Evolutionary conservation across 2,797 vertebrate species (phyloP).

Genomic region (Sebastes hubbsi): DNA sequence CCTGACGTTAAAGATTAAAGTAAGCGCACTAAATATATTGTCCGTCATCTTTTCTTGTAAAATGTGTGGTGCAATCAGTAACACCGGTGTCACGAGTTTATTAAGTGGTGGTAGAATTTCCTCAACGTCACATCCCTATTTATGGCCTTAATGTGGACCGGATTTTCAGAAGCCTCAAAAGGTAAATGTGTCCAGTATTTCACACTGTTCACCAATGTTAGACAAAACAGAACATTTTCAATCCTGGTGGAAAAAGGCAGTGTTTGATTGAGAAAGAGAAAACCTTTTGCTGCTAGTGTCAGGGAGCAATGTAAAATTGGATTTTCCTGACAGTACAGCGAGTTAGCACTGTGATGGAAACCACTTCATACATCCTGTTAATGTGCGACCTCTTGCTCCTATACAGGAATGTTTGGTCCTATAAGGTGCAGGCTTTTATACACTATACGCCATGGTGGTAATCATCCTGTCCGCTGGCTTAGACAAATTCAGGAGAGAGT

Average conservation of each 20-base stretch:
- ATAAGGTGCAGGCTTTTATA: conserved; percentile 55
- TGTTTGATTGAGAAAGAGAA: background rate
- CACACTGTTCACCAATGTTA: too few relatives aligned
- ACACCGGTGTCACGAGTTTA: too few relatives aligned
- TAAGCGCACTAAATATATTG: too few relatives aligned
- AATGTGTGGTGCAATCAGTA: too few relatives aligned
- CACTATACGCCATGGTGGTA: conserved; percentile 54
- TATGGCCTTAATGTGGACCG: background rate
- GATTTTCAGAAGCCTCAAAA: background rate
- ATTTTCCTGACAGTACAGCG: background rate
- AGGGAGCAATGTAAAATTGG: background rate
- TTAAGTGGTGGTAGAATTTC: too few relatives aligned
- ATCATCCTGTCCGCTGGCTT: conserved; percentile 74
- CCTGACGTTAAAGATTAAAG: too few relatives aligned
- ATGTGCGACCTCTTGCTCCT: conserved; percentile 1
- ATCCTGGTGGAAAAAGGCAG: background rate
- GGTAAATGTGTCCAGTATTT: background rate
- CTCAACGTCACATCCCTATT: background rate
- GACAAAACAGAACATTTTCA: background rate
- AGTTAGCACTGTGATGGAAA: background rate
- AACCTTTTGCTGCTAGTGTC: background rate
- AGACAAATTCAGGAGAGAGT: conserved; percentile 66
- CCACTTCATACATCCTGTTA: background rate
- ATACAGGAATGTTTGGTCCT: background rate
- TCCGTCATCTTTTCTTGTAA: too few relatives aligned